These are phyloP conservation scores for Anabas testudineus DNA, from an alignment of 2,797 vertebrate species.

Conservation along the genomic window DNA sequence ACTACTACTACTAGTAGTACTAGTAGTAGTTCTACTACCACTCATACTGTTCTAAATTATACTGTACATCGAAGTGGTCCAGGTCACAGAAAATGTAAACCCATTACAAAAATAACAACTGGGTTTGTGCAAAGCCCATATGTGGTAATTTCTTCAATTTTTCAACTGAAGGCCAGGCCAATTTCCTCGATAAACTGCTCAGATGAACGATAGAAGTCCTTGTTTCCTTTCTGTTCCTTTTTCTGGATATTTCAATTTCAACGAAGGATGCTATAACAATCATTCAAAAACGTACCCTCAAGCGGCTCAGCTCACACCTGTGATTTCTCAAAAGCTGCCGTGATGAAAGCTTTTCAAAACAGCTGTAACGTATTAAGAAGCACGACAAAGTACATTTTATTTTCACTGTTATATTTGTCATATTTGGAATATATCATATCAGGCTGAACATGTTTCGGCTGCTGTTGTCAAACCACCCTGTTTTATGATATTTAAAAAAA, in stretches of 20 bases:
- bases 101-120: conserved; percentile 70
- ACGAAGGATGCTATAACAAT: conserved; percentile 18
- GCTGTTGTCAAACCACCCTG: conserved; percentile 55
- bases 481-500: conserved; percentile 36
- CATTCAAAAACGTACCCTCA: conserved; percentile 17
- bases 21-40: conserved; percentile 21
- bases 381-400: conserved; percentile 18
- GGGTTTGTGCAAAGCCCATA: conserved; percentile 73
- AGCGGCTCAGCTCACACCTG: conserved; percentile 8
- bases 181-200: conserved; percentile 89
- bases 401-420: conserved; percentile 17
- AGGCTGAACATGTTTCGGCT: conserved; percentile 21
- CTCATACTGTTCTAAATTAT: conserved; percentile 46
- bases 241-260: conserved; percentile 33
- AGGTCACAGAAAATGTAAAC: conserved; percentile 65
- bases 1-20: conserved; percentile 59
- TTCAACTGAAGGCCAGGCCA: conserved; percentile 87
- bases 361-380: background rate
- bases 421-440: conserved; percentile 22
- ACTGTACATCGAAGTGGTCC: conserved; percentile 50
- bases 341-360: conserved; percentile 9
- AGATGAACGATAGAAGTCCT: conserved; percentile 93
- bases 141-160: conserved; percentile 78
- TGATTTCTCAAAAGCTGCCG: conserved; percentile 23
- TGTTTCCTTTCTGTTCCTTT: conserved; percentile 49